Base-by-base conservation (phyloP, 2,113 vertebrate genomes). In the Lepidothrix coronata region DNA sequence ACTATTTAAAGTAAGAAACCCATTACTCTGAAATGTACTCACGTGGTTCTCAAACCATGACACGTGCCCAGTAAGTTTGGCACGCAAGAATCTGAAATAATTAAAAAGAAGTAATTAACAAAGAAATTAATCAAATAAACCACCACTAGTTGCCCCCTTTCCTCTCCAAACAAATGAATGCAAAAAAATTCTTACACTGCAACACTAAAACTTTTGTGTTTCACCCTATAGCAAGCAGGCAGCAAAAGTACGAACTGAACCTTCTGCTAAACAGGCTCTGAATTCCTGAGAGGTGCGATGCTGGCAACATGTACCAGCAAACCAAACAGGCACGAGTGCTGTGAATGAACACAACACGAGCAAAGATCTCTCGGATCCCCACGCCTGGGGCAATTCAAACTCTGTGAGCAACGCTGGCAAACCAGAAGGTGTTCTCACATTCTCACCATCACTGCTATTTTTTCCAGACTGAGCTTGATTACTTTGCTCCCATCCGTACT, bases 371-470 rank as follows among this genome's bases (percentile, higher is more conserved):
- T 51, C 87, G n/a, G 12, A 54, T 43, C 27, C 43, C 23, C 35
- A 6, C 1, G 25, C 43, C 16, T 0, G 1, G 21, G 27, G 48
- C 49, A 37, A 21, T 55, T n/a, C 76, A 52, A 76, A 54, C 24
- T 46, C 39, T n/a, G 31, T 44, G 46, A 88, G 20, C 15, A 54
- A 59, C 0, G 0, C 30, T 52, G 67, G 20, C 62, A 96, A 77
- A 54, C 22, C 84, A 35, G 21, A 22, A 84, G 59, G 15, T 49
- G 55, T 24, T 55, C 81, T 62, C 81, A 71, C 3, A 3, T 77
- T 61, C 70, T 66, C 62, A 82, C 41, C 52, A 71, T 30, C 13
- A 14, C 33, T 87, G 35, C 30, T 49, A 3, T 28, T 67, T 77
- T 80, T 71, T 51, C 48, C 55, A 46, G 43, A 19, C 21, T 67